Evolutionary conservation across 2,113 vertebrate genomes (phyloP).

Genomic region (Megaptera novaeangliae): DNA sequence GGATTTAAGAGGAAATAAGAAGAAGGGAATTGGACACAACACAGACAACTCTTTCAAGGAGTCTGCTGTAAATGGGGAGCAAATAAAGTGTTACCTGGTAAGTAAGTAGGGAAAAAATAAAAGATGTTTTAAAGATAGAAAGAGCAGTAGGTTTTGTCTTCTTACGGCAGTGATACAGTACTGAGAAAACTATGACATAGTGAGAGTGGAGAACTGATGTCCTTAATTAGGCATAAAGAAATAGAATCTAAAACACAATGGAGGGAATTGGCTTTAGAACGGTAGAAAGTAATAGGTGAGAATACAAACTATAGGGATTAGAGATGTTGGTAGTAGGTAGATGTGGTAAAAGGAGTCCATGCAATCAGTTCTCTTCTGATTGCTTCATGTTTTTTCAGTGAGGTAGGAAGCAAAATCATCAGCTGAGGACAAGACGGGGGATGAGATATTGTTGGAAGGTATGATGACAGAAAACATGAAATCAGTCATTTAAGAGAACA

Average conservation of each 20-base stretch:
- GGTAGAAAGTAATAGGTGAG: neutral
- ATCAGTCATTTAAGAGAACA: neutral
- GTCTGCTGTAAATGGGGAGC: neutral
- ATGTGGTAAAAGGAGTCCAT: neutral
- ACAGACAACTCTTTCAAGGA: neutral
- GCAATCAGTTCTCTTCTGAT: neutral
- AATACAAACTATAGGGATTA: neutral
- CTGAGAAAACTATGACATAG: neutral
- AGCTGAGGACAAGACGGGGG: neutral
- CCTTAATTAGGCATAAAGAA: neutral
- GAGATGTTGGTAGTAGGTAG: neutral
- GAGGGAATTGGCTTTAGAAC: neutral
- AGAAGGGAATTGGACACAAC: neutral
- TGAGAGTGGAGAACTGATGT: neutral
- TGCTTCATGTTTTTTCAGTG: constrained; percentile 8
- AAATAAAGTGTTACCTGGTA: neutral
- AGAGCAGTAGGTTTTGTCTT: neutral
- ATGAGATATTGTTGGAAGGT: neutral
- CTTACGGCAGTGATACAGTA: neutral
- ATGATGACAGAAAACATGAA: constrained; percentile 6
- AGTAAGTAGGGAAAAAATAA: neutral
- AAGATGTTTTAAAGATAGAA: neutral
- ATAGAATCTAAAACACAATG: neutral
- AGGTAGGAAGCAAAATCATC: neutral
- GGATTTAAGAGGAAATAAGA: neutral